These are phyloP conservation scores for Plagodis pulveraria DNA, from an alignment of 2,888 invertebrate genomes.

Conservation along the genomic window DNA sequence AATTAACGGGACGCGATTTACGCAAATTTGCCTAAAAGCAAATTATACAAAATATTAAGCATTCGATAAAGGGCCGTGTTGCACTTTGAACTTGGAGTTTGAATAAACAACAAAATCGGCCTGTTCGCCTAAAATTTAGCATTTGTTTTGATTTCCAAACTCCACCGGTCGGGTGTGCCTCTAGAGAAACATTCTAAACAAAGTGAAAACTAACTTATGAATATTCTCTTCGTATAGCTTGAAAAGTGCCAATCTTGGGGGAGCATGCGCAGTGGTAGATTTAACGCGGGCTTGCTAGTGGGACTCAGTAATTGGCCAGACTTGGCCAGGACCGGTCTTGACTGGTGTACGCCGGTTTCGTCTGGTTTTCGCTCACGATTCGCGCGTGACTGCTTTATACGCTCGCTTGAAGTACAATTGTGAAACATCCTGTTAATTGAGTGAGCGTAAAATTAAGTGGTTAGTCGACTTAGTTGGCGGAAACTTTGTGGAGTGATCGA, in stretches of 20 bases:
- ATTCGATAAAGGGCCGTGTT: conserved; percentile 20
- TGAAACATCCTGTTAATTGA: conserved; percentile 28
- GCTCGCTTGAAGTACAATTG: conserved; percentile 30
- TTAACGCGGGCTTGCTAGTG: conserved; percentile 63
- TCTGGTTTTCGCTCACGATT: conserved; percentile 18
- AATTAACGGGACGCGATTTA: conserved; percentile 8
- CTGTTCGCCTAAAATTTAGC: conserved; percentile 31
- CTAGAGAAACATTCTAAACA: conserved; percentile 65
- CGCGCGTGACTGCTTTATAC: conserved; percentile 17
- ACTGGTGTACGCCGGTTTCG: conserved; percentile 38
- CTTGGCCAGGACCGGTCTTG: conserved; percentile 53
- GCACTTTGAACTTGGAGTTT: conserved; percentile 2
- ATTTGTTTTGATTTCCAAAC: conserved; percentile 53
- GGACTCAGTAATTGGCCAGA: conserved; percentile 77
- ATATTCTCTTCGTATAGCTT: conserved; percentile 67
- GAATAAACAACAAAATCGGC: conserved; percentile 25
- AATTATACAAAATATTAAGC: conserved; percentile 15
- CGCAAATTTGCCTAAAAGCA: conserved; percentile 10
- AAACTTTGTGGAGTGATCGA: conserved; percentile 19
- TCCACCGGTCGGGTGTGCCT: conserved; percentile 39
- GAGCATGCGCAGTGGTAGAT: conserved; percentile 69
- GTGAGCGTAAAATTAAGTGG: conserved; percentile 23
- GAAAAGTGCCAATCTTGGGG: conserved; percentile 66
- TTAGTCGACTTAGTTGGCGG: conserved; percentile 15
- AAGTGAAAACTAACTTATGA: conserved; percentile 79